A percentile compares a stretch with the other conserved stretches of the same genome.
These are phyloP conservation scores for Noctua comes DNA, from an alignment of 2,888 invertebrate species.

Conservation along the genomic window DNA sequence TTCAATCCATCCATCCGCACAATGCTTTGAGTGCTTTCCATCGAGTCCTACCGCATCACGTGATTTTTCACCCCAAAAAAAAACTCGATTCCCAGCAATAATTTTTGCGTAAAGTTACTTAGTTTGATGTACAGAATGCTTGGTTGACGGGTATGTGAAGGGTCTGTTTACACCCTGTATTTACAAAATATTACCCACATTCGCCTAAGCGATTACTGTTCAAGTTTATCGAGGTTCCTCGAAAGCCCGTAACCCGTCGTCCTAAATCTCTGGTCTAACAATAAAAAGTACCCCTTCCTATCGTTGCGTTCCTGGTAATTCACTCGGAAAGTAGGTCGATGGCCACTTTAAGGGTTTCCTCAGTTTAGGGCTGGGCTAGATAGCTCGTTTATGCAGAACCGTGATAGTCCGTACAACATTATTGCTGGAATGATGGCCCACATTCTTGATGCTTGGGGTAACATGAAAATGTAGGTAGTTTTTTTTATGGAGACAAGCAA, in stretches of 20 bases:
- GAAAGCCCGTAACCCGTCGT: slow-evolving; percentile 54
- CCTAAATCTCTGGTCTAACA: slow-evolving; percentile 51
- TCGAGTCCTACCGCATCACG: no score
- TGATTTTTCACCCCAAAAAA: no score
- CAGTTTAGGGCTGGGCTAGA: slow-evolving; percentile 23
- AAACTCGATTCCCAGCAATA: no score
- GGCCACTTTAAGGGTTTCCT: slow-evolving; percentile 48
- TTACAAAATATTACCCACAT: slow-evolving; percentile 26
- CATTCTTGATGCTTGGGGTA: slow-evolving; percentile 9
- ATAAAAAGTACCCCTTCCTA: slow-evolving; percentile 56
- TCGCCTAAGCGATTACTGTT: slow-evolving; percentile 33
- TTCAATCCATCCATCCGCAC: no score
- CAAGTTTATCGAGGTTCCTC: slow-evolving; percentile 57
- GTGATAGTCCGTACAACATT: slow-evolving; percentile 33
- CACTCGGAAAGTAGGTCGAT: slow-evolving; percentile 60
- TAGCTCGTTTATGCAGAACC: slow-evolving; percentile 45
- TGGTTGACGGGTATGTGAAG: no score
- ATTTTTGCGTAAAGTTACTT: no score
- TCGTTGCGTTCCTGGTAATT: slow-evolving; percentile 54
- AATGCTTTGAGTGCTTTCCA: no score
- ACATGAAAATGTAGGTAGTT: neutral
- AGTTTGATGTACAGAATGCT: no score
- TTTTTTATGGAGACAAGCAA: neutral
- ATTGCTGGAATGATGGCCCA: slow-evolving; percentile 19
- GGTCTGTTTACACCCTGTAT: no score